Evolutionary conservation across 2,113 vertebrate genomes (phyloP).

Genomic region (Baryphthengus martii): DNA sequence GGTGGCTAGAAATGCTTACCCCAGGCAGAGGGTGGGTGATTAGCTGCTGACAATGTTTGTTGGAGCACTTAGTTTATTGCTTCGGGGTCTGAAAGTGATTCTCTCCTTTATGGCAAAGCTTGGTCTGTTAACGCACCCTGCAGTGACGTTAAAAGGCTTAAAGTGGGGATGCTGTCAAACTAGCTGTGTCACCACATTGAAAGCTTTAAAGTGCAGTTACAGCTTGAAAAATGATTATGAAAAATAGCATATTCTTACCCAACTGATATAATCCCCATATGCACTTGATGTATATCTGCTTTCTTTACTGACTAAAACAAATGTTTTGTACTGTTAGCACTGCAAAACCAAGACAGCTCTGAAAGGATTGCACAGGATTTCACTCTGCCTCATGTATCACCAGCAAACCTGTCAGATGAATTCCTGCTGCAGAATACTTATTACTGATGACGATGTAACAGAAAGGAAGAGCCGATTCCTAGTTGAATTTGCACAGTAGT

Average conservation of each 20-base stretch:
- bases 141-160: slow-evolving; percentile 13
- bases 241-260: not conserved
- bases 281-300: not conserved
- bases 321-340: not conserved
- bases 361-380: not conserved
- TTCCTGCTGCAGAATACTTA: not conserved
- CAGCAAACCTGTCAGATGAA: not conserved
- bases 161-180: not conserved
- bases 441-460: not conserved
- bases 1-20: not conserved
- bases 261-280: not conserved
- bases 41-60: not conserved
- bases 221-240: not conserved
- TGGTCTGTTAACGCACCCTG: not conserved
- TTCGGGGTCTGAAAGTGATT: not conserved
- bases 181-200: slow-evolving; percentile 15
- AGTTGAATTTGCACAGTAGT: not conserved
- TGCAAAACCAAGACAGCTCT: not conserved
- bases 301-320: slow-evolving; percentile 12
- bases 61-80: not conserved
- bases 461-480: not conserved
- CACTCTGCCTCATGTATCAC: not conserved
- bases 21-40: not conserved
- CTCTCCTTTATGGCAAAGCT: not conserved
- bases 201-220: not conserved